A percentile compares a stretch with the other conserved stretches of the same genome.
These are phyloP conservation scores for Drepana falcataria DNA, from an alignment of 2,888 invertebrate species.

Conservation along the genomic window DNA sequence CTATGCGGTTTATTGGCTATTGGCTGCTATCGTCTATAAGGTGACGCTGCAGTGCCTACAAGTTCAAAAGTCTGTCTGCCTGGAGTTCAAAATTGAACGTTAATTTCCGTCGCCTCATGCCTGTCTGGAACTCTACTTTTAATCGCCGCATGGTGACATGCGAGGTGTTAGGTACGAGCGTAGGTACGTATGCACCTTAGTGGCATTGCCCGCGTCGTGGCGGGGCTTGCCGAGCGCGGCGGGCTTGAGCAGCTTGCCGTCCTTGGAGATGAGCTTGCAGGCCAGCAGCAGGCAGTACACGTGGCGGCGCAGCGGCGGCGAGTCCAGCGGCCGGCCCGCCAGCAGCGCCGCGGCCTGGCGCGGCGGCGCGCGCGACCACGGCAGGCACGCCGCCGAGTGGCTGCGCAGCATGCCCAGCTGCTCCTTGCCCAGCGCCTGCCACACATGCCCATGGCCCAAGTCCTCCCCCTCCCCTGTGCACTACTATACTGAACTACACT, in stretches of 20 bases:
- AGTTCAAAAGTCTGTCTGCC: too few species aligned
- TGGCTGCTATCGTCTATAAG: too few species aligned
- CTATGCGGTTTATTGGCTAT: too few species aligned
- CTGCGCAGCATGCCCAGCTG: constrained; percentile 65
- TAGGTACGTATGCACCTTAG: too few species aligned
- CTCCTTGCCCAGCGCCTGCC: constrained; percentile 53
- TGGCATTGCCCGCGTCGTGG: constrained; percentile 42
- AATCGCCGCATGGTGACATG: too few species aligned
- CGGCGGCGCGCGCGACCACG: constrained; percentile 38
- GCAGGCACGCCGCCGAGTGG: constrained; percentile 58
- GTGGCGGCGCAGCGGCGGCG: constrained; percentile 44
- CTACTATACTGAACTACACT: too few species aligned
- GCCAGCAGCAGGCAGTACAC: constrained; percentile 64
- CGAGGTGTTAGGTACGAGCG: too few species aligned
- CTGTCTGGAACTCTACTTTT: too few species aligned
- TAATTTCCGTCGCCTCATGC: too few species aligned
- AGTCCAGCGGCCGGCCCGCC: constrained; percentile 38
- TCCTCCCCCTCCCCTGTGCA: too few species aligned
- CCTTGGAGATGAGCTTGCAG: constrained; percentile 66
- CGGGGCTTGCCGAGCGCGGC: constrained; percentile 49
- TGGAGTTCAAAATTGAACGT: too few species aligned
- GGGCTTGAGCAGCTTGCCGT: constrained; percentile 63
- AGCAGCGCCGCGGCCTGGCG: constrained; percentile 41
- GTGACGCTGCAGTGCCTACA: too few species aligned
- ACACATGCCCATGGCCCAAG: neutral